Base-by-base conservation (phyloP, 2,888 invertebrate species). In the Sphecodes monilicornis region DNA sequence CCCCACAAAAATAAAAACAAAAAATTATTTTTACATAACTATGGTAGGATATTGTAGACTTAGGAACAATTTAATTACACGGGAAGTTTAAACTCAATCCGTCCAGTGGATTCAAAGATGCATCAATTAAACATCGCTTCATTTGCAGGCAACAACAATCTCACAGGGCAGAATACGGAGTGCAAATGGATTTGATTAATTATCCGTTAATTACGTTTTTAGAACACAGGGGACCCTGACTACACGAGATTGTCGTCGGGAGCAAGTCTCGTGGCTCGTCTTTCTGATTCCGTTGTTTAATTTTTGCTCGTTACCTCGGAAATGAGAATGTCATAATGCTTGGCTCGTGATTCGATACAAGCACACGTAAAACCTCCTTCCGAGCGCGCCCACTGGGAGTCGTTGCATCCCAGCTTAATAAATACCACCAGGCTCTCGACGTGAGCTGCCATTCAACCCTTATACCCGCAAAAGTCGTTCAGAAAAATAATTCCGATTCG, bases 231-330 rank as follows among this genome's bases (percentile, higher is more conserved):
- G 41, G 3, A 39, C 8, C 54, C 8, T n/a, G 32, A 43, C 22
- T 60, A 60, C 74, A 41, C 57, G 10, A 4, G 36, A 36, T 8
- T 26, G 60, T 43, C 60, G 26, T 74, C 22, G 29, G 29, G 10
- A 16, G 41, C 29, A 50, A 68, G 41, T 41, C 60, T 41, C 46
- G 75, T 22, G 69, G 64, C 70, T 76, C 70, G 54, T n/a, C 64
- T 57, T 69, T 66, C 57, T 22, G n/a, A 76, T 60, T 43, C 66
- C 41, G 13, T 16, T 76, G 76, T 86, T 83, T 87, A 86, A 86
- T 86, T 83, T 86, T 77, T 71, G 79, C 86, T 79, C 72, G 84
- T 86, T 84, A 84, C 60, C 76, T 46, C 79, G 76, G 76, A 66
- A 84, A 84, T 76, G 77, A 26, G 72, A 73, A 72, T 78, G 78